Evolutionary conservation across 1,140 invertebrate genomes (phyloP).

Genomic region (Schlechtendalia chinensis): DNA sequence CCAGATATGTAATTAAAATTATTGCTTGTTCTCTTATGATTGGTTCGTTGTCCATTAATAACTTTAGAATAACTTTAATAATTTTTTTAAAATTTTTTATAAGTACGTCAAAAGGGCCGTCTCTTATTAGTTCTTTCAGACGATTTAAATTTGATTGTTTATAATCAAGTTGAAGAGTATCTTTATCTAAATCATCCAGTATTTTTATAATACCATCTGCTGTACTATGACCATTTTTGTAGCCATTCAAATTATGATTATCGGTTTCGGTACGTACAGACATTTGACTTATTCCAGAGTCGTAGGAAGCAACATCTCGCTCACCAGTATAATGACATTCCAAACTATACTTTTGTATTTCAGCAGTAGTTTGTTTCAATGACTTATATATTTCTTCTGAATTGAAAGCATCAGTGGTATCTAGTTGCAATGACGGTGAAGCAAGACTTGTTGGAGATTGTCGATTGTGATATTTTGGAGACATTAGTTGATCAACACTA

Average conservation of each 20-base stretch:
- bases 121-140: constrained; percentile 36
- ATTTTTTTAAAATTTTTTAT: constrained; percentile 47
- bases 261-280: constrained; percentile 55
- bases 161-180: constrained; percentile 35
- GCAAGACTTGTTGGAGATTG: constrained; percentile 51
- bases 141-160: constrained; percentile 48
- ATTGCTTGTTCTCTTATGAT: constrained; percentile 61
- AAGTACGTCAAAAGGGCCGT: constrained; percentile 22
- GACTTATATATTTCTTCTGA: constrained; percentile 85
- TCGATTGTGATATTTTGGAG: constrained; percentile 47
- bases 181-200: constrained; percentile 46
- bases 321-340: constrained; percentile 57
- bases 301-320: constrained; percentile 76
- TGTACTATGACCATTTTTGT: constrained; percentile 43
- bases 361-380: constrained; percentile 84
- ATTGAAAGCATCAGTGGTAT: constrained; percentile 66
- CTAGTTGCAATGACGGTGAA: constrained; percentile 56
- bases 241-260: constrained; percentile 46
- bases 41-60: constrained; percentile 47
- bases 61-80: constrained; percentile 44
- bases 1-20: constrained; percentile 75
- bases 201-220: constrained; percentile 40
- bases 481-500: constrained; percentile 47
- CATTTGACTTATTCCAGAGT: constrained; percentile 86
- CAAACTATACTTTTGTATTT: constrained; percentile 87